Percentiles rank a stretch among this genome's conserved stretches.
Evolutionary conservation across 2,797 vertebrate genomes (phyloP).

Genomic region (Anniella stebbinsi): DNA sequence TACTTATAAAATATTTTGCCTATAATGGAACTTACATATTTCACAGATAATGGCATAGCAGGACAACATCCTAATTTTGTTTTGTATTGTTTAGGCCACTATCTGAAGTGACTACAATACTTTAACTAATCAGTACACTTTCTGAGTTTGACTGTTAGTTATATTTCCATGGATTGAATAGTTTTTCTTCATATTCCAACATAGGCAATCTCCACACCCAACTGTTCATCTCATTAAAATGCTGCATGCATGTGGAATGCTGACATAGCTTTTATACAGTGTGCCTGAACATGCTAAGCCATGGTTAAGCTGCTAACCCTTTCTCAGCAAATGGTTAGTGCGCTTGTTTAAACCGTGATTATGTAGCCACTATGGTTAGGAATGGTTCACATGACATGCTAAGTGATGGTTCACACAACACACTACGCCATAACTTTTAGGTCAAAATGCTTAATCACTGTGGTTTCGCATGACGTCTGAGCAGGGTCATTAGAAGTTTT

Average conservation of each 20-base stretch:
- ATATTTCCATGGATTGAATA: background rate
- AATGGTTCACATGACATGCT: too few relatives aligned
- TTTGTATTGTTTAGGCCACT: background rate
- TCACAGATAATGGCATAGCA: background rate
- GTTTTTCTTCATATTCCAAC: background rate
- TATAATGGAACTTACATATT: background rate
- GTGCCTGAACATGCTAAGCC: too few relatives aligned
- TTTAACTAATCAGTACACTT: background rate
- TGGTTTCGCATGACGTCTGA: too few relatives aligned
- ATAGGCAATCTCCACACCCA: background rate
- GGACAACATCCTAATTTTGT: background rate
- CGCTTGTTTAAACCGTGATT: too few relatives aligned
- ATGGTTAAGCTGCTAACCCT: too few relatives aligned
- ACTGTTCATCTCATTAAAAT: background rate
- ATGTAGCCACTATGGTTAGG: too few relatives aligned
- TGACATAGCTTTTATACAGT: background rate
- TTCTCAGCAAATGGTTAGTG: too few relatives aligned
- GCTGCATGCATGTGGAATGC: background rate
- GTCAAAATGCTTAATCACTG: too few relatives aligned
- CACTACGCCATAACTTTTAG: too few relatives aligned
- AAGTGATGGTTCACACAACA: too few relatives aligned
- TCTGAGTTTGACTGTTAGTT: background rate
- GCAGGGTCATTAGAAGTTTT: background rate
- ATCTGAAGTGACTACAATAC: background rate
- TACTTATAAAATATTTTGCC: background rate